Percentiles rank a stretch among this genome's conserved stretches.
Conservation (phyloP, 2,797 vertebrate species). For the Crossoptilon crossoptilon region DNA sequence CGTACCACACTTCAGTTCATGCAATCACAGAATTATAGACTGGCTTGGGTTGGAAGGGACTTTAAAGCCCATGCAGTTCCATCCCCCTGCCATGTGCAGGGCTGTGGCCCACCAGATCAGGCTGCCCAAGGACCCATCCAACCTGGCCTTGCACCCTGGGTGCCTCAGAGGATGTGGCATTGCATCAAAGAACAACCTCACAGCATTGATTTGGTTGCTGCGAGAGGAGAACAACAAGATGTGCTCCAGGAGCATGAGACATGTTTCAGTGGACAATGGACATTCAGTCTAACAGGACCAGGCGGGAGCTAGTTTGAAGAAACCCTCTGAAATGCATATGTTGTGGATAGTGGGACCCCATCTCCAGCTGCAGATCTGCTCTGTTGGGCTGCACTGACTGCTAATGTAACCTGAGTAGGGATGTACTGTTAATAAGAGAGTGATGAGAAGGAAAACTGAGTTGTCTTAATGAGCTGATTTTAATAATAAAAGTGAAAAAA, state of each 20-base stretch:
- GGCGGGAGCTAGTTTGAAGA: background rate
- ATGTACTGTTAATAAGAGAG: background rate
- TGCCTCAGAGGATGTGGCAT: background rate
- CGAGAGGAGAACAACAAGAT: background rate
- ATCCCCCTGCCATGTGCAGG: background rate
- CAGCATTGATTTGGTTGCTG: background rate
- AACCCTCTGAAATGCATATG: background rate
- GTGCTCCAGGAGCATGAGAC: background rate
- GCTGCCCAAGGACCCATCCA: background rate
- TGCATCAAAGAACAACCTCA: background rate
- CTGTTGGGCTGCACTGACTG: background rate
- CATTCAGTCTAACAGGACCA: background rate
- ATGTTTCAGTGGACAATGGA: rapidly evolving
- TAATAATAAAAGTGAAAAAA: background rate
- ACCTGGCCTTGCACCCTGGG: background rate
- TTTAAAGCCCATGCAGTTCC: background rate
- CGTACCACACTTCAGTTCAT: background rate
- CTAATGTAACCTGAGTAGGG: background rate
- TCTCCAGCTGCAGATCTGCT: background rate
- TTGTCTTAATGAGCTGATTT: background rate
- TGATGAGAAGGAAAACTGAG: background rate
- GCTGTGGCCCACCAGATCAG: background rate
- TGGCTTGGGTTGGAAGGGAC: background rate
- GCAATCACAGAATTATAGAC: background rate
- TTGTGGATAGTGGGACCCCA: background rate